These are phyloP conservation scores for Lepidostoma basale DNA, from an alignment of 1,140 invertebrate species.

Conservation along the genomic window DNA sequence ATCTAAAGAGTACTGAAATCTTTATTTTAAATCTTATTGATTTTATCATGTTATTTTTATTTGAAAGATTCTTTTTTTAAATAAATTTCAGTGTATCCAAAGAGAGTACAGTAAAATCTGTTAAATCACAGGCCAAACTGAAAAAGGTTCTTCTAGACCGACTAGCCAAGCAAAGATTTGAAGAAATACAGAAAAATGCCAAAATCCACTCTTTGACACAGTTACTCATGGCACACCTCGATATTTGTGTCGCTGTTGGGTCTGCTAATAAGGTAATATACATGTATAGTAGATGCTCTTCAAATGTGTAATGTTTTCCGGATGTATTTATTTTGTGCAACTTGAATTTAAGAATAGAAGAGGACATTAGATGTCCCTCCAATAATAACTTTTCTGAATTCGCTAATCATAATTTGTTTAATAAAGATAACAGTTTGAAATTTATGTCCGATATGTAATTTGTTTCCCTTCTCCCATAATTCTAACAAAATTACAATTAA, in stretches of 20 bases:
- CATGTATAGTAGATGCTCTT: too few relatives aligned
- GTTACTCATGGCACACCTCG: constrained; percentile 61
- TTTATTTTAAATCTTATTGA: neutral
- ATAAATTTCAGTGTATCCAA: neutral
- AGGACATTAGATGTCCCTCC: too few relatives aligned
- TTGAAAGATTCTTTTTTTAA: neutral
- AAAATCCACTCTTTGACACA: constrained; percentile 56
- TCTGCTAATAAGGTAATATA: constrained; percentile 49
- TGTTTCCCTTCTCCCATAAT: too few relatives aligned
- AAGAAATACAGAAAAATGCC: constrained; percentile 50
- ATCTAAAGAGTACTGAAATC: neutral
- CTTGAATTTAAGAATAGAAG: too few relatives aligned
- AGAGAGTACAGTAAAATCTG: neutral
- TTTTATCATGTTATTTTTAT: neutral
- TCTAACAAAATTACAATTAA: too few relatives aligned
- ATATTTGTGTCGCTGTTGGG: constrained; percentile 62
- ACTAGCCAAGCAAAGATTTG: constrained; percentile 3
- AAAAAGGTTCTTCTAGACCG: neutral
- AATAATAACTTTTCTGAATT: too few relatives aligned
- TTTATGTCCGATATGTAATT: too few relatives aligned
- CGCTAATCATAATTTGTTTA: too few relatives aligned
- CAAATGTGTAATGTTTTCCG: too few relatives aligned
- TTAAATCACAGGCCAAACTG: neutral
- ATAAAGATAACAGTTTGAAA: too few relatives aligned
- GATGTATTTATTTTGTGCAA: too few relatives aligned